phyloP scores from a whole-genome alignment of 2,888 invertebrate species.

The Drosophila anceps region DNA sequence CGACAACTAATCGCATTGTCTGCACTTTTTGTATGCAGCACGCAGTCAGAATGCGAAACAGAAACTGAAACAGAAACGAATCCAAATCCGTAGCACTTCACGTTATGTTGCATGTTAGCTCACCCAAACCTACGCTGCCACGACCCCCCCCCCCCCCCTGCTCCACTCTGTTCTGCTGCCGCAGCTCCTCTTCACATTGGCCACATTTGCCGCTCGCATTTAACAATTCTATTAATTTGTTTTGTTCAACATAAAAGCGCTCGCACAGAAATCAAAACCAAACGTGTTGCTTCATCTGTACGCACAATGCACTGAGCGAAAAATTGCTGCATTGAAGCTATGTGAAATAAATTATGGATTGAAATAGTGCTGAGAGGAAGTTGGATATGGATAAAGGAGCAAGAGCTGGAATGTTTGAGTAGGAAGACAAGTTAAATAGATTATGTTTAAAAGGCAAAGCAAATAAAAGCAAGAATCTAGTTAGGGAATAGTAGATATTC shows the following conservation, averaged over 20 bases:
- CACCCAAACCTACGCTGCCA: not conserved
- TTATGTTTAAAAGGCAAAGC: not conserved
- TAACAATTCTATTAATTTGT: conserved; percentile 81
- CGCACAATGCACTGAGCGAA: conserved; percentile 22
- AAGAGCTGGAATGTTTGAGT: not conserved
- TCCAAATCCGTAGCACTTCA: conserved; percentile 41
- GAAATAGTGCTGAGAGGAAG: not conserved
- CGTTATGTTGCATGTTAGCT: conserved; percentile 27
- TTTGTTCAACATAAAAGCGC: conserved; percentile 72
- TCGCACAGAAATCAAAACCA: conserved; percentile 47
- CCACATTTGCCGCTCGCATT: conserved; percentile 74
- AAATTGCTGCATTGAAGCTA: not conserved
- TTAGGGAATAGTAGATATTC: no score
- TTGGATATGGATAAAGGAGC: not conserved
- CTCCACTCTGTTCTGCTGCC: not conserved
- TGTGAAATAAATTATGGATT: not conserved
- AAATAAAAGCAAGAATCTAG: no score
- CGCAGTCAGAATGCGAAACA: conserved; percentile 74
- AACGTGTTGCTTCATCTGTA: conserved; percentile 32
- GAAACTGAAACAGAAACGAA: conserved; percentile 37
- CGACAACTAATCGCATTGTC: conserved; percentile 81
- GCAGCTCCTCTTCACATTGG: conserved; percentile 13
- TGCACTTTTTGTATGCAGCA: conserved; percentile 81
- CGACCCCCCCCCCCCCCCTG: not conserved
- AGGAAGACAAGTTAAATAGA: not conserved